phyloP scores from a whole-genome alignment of 2,113 vertebrate genomes.

The Anhinga anhinga region DNA sequence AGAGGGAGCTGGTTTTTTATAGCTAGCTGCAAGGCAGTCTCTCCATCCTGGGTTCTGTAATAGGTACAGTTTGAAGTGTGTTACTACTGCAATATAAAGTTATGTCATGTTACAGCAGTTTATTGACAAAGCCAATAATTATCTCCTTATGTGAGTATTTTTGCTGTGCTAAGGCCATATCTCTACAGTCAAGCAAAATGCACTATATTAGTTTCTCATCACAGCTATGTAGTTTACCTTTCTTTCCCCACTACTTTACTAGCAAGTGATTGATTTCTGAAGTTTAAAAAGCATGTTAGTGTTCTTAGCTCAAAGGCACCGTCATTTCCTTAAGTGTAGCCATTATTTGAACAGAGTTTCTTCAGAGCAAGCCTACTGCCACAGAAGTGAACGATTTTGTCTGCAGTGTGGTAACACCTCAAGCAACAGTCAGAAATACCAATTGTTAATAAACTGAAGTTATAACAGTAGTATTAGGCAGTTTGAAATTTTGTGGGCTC shows the following conservation, averaged over 20 bases:
- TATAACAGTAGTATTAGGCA: not conserved
- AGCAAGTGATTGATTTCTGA: not conserved
- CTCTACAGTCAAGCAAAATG: not conserved
- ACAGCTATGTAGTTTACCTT: not conserved
- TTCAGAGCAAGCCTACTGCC: not conserved
- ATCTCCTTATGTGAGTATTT: fast-evolving
- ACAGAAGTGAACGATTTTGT: not conserved
- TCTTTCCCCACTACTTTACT: not conserved
- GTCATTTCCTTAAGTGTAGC: not conserved
- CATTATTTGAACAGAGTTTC: not conserved
- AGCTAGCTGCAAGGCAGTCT: constrained; percentile 93
- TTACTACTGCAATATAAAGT: not conserved
- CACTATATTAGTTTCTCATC: not conserved
- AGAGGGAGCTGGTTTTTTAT: constrained; percentile 95
- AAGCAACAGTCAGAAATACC: not conserved
- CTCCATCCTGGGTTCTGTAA: constrained; percentile 89
- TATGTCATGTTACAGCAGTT: not conserved
- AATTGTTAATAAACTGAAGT: not conserved
- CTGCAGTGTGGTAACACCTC: not conserved
- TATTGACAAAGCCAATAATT: not conserved
- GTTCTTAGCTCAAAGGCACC: not conserved
- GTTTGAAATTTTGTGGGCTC: no score
- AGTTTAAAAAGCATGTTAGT: not conserved
- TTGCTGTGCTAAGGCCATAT: not conserved
- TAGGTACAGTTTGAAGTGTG: not conserved